Evolutionary conservation across 1,140 invertebrate species (phyloP).

Genomic region (Venturia canescens): DNA sequence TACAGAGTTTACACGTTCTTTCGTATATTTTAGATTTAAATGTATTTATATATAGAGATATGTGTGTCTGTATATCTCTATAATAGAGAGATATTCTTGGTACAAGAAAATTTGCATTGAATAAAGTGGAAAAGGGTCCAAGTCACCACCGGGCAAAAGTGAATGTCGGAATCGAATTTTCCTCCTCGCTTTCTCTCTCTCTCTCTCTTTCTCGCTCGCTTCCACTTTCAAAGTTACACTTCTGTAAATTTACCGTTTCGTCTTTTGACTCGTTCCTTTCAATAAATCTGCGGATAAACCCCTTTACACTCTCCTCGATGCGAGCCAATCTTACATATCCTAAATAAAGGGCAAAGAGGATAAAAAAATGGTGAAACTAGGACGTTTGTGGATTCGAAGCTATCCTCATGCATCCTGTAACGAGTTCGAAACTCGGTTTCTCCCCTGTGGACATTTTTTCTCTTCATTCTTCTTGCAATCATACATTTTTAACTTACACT

Average conservation of each 20-base stretch:
- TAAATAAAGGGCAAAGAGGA: not conserved
- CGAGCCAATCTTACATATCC: not conserved
- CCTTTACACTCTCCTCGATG: not conserved
- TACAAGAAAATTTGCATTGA: slow-evolving; percentile 33
- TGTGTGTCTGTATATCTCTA: not conserved
- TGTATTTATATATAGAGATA: not conserved
- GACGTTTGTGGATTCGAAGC: not conserved
- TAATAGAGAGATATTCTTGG: slow-evolving; percentile 12
- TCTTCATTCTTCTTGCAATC: slow-evolving; percentile 57
- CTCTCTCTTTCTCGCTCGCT: not conserved
- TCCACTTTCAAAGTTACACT: not conserved
- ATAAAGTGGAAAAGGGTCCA: slow-evolving; percentile 25
- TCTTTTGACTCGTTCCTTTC: not conserved
- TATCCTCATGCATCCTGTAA: slow-evolving; percentile 40
- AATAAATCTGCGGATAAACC: not conserved
- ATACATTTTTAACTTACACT: slow-evolving; percentile 44
- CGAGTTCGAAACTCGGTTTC: slow-evolving; percentile 55
- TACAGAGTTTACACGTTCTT: slow-evolving; percentile 36
- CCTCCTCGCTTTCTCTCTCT: not conserved
- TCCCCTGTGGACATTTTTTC: slow-evolving; percentile 59
- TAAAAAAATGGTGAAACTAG: not conserved
- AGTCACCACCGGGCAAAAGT: slow-evolving; percentile 4
- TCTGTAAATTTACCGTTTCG: not conserved
- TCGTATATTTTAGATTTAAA: slow-evolving; percentile 2
- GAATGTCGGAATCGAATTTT: slow-evolving; percentile 42